Conservation (phyloP, 2,797 vertebrate species). For the Melanotaenia maccullochi region DNA sequence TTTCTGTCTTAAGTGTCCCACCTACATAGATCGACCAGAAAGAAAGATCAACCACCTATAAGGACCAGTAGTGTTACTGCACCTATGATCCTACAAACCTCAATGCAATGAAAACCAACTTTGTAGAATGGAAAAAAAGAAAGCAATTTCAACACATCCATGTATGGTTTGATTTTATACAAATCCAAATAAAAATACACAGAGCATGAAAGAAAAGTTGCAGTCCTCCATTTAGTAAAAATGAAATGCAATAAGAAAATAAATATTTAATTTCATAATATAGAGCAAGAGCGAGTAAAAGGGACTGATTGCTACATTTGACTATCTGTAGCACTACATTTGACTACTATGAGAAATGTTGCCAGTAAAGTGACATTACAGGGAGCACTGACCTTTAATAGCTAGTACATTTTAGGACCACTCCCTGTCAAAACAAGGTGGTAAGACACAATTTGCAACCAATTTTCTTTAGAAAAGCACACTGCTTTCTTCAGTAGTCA, state of each 20-base stretch:
- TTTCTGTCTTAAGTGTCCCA: constrained; percentile 2
- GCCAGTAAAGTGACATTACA: constrained; percentile 34
- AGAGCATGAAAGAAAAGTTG: constrained; percentile 34
- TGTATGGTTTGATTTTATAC: constrained; percentile 34
- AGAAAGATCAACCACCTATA: constrained; percentile 1
- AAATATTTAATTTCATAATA: constrained; percentile 55
- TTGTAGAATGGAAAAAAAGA: constrained; percentile 8
- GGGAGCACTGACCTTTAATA: constrained; percentile 12
- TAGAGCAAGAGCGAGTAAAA: constrained; percentile 39
- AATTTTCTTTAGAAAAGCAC: constrained; percentile 20
- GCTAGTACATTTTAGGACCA: constrained; percentile 2
- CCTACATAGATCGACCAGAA: constrained; percentile 2
- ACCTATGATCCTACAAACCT: constrained; percentile 14
- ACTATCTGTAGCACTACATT: constrained; percentile 44
- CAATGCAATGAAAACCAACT: constrained; percentile 46
- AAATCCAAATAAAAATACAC: constrained; percentile 38
- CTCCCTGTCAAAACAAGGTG: constrained; percentile 22
- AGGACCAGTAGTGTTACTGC: background rate
- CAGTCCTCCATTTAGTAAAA: constrained; percentile 44
- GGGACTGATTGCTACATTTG: constrained; percentile 55
- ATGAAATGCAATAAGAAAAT: constrained; percentile 60
- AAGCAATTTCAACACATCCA: constrained; percentile 23
- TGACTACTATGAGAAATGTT: constrained; percentile 1
- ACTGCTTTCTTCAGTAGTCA: constrained; percentile 66
- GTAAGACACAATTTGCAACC: constrained; percentile 13